Evolutionary conservation across 2,888 invertebrate genomes (phyloP).

Genomic region (Stenoptilia bipunctidactyla): DNA sequence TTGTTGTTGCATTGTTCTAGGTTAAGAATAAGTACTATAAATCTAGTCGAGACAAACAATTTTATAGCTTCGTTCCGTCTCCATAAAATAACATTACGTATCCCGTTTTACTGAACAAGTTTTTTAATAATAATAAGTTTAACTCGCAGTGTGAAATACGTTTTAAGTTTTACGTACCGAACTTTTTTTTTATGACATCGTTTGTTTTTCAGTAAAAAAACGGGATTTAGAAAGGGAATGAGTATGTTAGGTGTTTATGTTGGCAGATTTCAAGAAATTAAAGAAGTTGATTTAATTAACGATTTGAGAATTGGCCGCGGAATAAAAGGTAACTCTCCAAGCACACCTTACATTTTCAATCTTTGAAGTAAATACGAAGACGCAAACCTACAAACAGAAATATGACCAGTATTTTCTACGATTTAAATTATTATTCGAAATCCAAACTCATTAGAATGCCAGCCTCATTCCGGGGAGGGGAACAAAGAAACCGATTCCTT

Average conservation of each 20-base stretch:
- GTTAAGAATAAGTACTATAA: not conserved
- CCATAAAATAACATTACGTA: not conserved
- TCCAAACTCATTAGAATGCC: not conserved
- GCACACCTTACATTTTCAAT: no score
- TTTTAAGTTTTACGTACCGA: no score
- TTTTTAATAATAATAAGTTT: not conserved
- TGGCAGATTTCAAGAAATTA: no score
- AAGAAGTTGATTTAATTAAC: no score
- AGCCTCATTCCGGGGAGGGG: not conserved
- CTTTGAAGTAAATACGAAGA: not conserved
- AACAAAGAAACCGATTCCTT: constrained; percentile 1
- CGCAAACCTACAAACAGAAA: not conserved
- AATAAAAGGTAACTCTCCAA: no score
- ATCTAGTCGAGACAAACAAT: not conserved
- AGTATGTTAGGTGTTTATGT: no score
- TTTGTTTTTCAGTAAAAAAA: no score
- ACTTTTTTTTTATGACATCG: no score
- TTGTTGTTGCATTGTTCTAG: no score
- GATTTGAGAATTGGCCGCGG: no score
- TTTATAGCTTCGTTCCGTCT: not conserved
- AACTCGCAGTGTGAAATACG: no score
- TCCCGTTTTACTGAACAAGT: not conserved
- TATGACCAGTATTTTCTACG: not conserved
- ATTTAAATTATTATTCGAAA: not conserved
- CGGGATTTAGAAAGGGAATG: no score